Evolutionary conservation across 2,888 invertebrate genomes (phyloP), one percentile per base, ranked within the genome.

Genomic region (Drosophila parthenogenetica): DNA sequence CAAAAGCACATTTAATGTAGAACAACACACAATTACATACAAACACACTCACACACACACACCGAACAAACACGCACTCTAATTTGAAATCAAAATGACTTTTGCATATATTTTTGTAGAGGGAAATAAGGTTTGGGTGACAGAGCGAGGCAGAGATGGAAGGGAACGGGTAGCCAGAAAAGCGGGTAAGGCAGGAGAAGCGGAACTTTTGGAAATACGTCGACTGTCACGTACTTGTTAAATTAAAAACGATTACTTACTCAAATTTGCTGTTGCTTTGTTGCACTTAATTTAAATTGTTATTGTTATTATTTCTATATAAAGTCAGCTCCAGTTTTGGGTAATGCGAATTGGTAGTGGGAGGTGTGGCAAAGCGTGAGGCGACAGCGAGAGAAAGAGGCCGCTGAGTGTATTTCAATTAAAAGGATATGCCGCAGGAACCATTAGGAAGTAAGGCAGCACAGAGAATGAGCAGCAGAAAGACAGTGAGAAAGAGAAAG

Each of bases 221-320:
- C 32, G 66, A 69, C 55, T 87, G 88, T 87, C 83, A 83, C 83
- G 83, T 88, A 86, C 77, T 77, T 83, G 83, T 83, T 82, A 82
- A 86, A 88, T 88, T 83, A 77, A 88, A 83, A 83, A 70, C 83
- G 86, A 83, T 88, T 86, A 88, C 88, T 80, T 77, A 82, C 83
- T 85, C 69, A 79, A 78, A 78, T 79, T 79, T 79, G 76, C 64
- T 61, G 66, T 72, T 65, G 70, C 65, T 77, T 70, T 72, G 75
- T 71, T 88, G 66, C 83, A 88, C 88, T 83, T 80, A 74, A 83
- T 83, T 83, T 86, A 82, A 83, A 83, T 79, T 86, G 83, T 83
- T 83, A 83, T 87, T 87, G 83, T 83, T 83, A 86, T 88, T 83
- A 73, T 83, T 77, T 77, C 86, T 80, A 67, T 87, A 86, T 79